Evolutionary conservation across 2,888 invertebrate species (phyloP), one percentile per base, ranked within the genome.

Genomic region (Altica lythri): DNA sequence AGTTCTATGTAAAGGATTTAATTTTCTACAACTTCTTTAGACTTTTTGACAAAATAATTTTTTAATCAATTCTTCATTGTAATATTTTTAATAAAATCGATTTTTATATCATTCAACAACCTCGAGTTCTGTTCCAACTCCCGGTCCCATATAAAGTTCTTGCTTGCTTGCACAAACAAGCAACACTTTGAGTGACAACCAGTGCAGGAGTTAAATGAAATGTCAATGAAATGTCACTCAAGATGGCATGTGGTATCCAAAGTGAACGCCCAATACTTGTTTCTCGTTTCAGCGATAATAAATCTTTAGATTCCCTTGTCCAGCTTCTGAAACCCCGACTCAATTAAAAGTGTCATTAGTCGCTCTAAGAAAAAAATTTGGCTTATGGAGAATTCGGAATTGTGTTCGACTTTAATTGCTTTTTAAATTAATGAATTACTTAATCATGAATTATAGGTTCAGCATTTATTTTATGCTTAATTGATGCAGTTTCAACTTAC

Each of bases 151-250:
- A n/a, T n/a, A n/a, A n/a, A n/a, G n/a, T 42, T 53, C 32, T 53
- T 44, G 56, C 64, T 70, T 68, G 70, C 68, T 72, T 72, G 73
- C 75, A 67, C 70, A 71, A 72, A 58, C 64, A 71, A 72, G 59
- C 64, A 68, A 61, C 63, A 64, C 56, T 67, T 66, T 76, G 77
- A 77, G 70, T 74, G 77, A 76, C 76, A 74, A 71, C 68, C 68
- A 64, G 70, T 67, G 71, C 70, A 72, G 72, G 72, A 74, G 74
- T 75, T 76, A 77, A 77, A 77, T 77, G 77, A 77, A 77, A 77
- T 71, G 77, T 77, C 77, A 77, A 77, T 77, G 77, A 77, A 77
- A 77, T 71, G 77, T 77, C 77, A 77, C 70, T 77, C 76, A 75
- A 72, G 73, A 73, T 72, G 72, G 72, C 69, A 68, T 71, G 69